Conservation (phyloP, 2,888 invertebrate species). For the Hypomecis punctinalis region DNA sequence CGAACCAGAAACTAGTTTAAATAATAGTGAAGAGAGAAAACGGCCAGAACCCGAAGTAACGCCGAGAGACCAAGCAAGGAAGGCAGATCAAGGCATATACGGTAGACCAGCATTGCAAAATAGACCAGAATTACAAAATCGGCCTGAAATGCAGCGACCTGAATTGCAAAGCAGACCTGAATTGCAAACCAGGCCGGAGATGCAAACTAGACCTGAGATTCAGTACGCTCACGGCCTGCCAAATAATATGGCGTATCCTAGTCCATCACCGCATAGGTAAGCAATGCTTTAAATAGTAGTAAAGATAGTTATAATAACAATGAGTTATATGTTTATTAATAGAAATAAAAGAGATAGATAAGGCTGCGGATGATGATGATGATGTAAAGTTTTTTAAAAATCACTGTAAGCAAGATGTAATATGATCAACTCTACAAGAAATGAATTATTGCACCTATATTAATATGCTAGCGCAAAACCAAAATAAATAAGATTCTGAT, state of each 20-base stretch:
- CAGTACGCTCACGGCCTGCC: constrained; percentile 71
- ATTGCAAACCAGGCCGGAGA: constrained; percentile 78
- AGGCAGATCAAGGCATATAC: constrained; percentile 86
- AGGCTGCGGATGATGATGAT: no score
- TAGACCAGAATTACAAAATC: constrained; percentile 66
- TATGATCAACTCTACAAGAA: no score
- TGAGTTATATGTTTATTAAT: no score
- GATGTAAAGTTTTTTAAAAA: no score
- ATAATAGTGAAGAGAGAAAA: constrained; percentile 86
- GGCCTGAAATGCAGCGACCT: constrained; percentile 47
- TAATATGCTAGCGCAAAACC: no score
- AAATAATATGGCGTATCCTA: constrained; percentile 76
- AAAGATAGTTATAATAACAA: no score
- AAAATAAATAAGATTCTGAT: no score
- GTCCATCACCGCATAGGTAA: constrained; percentile 80
- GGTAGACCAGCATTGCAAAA: constrained; percentile 85
- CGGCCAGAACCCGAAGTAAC: constrained; percentile 74
- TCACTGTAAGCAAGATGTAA: no score
- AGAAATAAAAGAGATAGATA: no score
- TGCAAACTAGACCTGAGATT: constrained; percentile 51
- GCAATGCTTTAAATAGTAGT: background rate
- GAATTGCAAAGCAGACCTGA: constrained; percentile 74
- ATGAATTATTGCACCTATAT: no score
- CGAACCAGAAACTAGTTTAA: constrained; percentile 82
- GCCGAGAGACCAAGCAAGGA: constrained; percentile 77